Conservation (phyloP, 2,797 vertebrate species). For the Labroides dimidiatus region DNA sequence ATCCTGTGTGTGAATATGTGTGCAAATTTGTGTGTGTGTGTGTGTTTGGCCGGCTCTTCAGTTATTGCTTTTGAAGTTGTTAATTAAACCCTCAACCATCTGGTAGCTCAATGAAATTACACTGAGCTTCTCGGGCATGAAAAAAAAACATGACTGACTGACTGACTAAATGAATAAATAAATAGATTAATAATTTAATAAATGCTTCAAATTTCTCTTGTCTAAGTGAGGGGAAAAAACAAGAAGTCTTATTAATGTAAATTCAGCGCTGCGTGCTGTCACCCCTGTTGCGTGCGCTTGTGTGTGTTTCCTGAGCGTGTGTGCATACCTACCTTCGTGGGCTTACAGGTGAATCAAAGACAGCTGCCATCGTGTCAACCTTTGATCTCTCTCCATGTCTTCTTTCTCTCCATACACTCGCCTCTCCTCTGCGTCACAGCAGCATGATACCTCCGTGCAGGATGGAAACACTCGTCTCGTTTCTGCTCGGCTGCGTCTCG, state of each 20-base stretch:
- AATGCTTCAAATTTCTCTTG: constrained; percentile 72
- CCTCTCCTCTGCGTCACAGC: constrained; percentile 10
- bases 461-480: constrained; percentile 21
- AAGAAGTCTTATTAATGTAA: constrained; percentile 72
- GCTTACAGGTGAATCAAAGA: constrained; percentile 71
- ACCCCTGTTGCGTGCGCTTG: constrained; percentile 29
- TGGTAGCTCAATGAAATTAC: constrained; percentile 81
- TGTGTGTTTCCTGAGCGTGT: constrained; percentile 17
- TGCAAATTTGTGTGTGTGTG: constrained; percentile 21
- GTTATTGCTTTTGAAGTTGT: constrained; percentile 82
- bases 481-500: constrained; percentile 17
- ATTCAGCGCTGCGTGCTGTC: constrained; percentile 52
- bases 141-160: constrained; percentile 75
- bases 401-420: constrained; percentile 20
- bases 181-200: constrained; percentile 79
- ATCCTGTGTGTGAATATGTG: constrained; percentile 1
- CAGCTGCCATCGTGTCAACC: constrained; percentile 71
- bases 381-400: constrained; percentile 65
- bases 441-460: constrained; percentile 14
- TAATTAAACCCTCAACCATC: constrained; percentile 84
- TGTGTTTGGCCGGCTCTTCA: constrained; percentile 71
- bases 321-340: constrained; percentile 9
- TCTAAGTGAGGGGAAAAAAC: constrained; percentile 64
- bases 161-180: constrained; percentile 74
- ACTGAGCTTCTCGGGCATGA: constrained; percentile 74